Evolutionary conservation across 2,888 invertebrate species (phyloP).

Genomic region (Agapostemon virescens): DNA sequence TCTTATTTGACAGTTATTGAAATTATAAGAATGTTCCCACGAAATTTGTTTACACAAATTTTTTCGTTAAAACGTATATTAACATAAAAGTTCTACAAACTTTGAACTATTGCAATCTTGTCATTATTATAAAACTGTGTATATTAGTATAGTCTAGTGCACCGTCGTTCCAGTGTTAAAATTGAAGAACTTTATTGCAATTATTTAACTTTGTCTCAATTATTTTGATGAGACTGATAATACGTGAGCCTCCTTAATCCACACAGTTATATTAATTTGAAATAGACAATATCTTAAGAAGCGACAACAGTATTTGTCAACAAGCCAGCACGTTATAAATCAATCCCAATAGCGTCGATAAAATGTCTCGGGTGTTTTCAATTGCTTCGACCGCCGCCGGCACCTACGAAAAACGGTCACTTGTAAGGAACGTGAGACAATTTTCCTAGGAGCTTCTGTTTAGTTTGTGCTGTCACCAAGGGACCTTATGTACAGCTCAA

Average conservation of each 20-base stretch:
- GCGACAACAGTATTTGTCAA: background rate
- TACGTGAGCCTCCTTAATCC: background rate
- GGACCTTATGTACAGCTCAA: slow-evolving; percentile 31
- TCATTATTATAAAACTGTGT: too few species aligned
- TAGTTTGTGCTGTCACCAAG: slow-evolving; percentile 41
- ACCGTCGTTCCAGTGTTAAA: too few species aligned
- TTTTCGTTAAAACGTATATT: too few species aligned
- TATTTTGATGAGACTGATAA: too few species aligned
- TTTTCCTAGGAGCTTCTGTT: slow-evolving; percentile 47
- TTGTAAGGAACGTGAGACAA: slow-evolving; percentile 46
- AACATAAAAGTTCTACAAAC: too few species aligned
- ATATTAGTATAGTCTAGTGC: too few species aligned
- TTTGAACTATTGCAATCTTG: too few species aligned
- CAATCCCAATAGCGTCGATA: slow-evolving; percentile 6
- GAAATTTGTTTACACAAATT: too few species aligned
- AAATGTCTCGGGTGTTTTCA: slow-evolving; percentile 43
- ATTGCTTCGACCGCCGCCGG: slow-evolving; percentile 39
- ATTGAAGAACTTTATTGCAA: too few species aligned
- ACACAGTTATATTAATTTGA: background rate
- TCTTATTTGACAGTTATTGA: too few species aligned
- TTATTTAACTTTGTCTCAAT: too few species aligned
- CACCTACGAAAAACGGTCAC: slow-evolving; percentile 26
- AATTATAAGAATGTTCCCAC: too few species aligned
- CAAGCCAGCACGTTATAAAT: slow-evolving; percentile 15
- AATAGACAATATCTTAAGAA: background rate